A percentile compares a stretch with the other conserved stretches of the same genome.
phyloP scores from a whole-genome alignment of 2,888 invertebrate genomes.

The Chrysolina haemoptera region DNA sequence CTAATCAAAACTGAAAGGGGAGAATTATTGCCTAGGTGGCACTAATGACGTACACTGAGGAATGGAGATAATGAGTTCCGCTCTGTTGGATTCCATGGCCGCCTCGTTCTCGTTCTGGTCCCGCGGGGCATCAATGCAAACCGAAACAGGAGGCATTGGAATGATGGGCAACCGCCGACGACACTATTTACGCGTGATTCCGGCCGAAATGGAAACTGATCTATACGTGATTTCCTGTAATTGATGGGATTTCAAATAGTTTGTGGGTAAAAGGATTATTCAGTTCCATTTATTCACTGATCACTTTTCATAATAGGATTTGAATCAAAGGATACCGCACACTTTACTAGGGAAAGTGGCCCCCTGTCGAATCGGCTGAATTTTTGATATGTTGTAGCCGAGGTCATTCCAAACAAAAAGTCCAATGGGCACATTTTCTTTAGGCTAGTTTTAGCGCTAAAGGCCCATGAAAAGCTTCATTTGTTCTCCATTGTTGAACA shows the following conservation, averaged over 20 bases:
- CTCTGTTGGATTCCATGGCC: neutral
- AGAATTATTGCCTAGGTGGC: constrained; percentile 12
- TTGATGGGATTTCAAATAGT: neutral
- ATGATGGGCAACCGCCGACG: neutral
- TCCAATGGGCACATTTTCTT: too few relatives aligned
- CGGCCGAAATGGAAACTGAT: neutral
- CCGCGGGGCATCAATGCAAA: neutral
- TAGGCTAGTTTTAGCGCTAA: too few relatives aligned
- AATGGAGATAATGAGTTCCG: constrained; percentile 26
- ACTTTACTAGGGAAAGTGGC: too few relatives aligned
- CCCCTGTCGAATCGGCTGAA: too few relatives aligned
- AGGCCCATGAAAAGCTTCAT: too few relatives aligned
- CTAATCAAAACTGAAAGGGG: constrained; percentile 6
- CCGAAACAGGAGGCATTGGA: neutral
- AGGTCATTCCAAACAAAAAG: too few relatives aligned
- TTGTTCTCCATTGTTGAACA: too few relatives aligned
- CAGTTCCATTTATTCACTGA: too few relatives aligned
- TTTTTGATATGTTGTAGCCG: too few relatives aligned
- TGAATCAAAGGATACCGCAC: too few relatives aligned
- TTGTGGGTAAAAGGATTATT: neutral
- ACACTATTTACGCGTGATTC: neutral
- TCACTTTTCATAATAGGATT: too few relatives aligned
- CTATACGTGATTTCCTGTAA: neutral
- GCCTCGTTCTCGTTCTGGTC: neutral
- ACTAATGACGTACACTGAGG: constrained; percentile 17